A percentile compares a stretch with the other conserved stretches of the same genome.
Conservation (phyloP, 2,797 vertebrate genomes). For the Anolis apletophallus region DNA sequence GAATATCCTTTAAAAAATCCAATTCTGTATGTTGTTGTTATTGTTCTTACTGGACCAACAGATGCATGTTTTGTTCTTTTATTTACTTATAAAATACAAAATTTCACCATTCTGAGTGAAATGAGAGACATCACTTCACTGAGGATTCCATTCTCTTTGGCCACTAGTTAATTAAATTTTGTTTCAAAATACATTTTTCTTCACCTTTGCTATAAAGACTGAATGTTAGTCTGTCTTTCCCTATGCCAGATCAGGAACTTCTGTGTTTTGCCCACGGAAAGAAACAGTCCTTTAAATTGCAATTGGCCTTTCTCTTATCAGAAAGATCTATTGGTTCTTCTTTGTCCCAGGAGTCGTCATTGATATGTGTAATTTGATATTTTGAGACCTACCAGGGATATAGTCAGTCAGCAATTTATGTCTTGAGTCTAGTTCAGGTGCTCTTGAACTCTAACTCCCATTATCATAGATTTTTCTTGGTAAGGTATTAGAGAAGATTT, state of each 20-base stretch:
- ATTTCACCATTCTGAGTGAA: too few relatives aligned
- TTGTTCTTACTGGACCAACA: neutral
- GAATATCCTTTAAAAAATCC: neutral
- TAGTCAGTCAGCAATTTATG: neutral
- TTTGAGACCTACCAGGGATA: neutral
- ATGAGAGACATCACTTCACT: too few relatives aligned
- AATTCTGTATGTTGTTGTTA: neutral
- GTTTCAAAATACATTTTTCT: neutral
- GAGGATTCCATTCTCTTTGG: too few relatives aligned
- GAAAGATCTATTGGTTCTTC: neutral
- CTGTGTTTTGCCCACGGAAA: neutral
- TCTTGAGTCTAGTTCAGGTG: neutral
- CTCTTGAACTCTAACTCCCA: too few relatives aligned
- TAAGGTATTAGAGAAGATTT: too few relatives aligned
- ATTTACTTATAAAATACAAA: too few relatives aligned
- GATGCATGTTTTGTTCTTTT: neutral
- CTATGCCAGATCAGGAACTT: neutral
- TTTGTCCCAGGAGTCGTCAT: neutral
- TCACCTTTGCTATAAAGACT: neutral
- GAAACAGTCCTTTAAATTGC: neutral
- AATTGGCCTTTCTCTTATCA: neutral
- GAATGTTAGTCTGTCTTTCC: neutral
- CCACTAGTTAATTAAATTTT: too few relatives aligned
- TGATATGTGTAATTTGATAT: neutral
- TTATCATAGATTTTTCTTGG: too few relatives aligned